A percentile compares a stretch with the other conserved stretches of the same genome.
Conservation (phyloP, 2,888 invertebrate genomes). For the Pammene aurita region DNA sequence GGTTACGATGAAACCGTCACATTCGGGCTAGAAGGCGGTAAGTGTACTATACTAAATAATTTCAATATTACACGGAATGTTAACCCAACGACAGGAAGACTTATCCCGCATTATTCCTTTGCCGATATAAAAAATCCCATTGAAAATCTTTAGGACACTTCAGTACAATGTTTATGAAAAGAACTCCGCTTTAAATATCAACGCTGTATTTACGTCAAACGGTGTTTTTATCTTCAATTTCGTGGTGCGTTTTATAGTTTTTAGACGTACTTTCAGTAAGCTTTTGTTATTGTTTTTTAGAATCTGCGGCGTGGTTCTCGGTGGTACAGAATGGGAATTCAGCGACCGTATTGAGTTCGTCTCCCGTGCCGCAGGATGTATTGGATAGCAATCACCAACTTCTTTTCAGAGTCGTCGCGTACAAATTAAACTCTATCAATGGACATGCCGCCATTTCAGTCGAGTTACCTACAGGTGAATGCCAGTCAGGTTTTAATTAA, state of each 20-base stretch:
- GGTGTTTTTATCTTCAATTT: slow-evolving; percentile 23
- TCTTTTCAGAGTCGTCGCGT: slow-evolving; percentile 52
- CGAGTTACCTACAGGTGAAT: slow-evolving; percentile 54
- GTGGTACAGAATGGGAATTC: slow-evolving; percentile 43
- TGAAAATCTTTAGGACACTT: slow-evolving; percentile 14
- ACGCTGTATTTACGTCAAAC: slow-evolving; percentile 7
- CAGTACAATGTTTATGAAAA: slow-evolving; percentile 21
- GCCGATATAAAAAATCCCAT: slow-evolving; percentile 1
- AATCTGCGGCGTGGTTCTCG: slow-evolving; percentile 46
- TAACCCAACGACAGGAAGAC: not conserved
- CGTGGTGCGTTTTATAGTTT: slow-evolving; percentile 23
- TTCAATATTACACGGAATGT: not conserved
- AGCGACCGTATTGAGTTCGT: slow-evolving; percentile 41
- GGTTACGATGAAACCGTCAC: slow-evolving; percentile 58
- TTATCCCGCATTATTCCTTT: slow-evolving; percentile 12
- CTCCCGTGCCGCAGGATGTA: slow-evolving; percentile 48
- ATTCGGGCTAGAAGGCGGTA: slow-evolving; percentile 60
- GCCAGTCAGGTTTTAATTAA: not conserved
- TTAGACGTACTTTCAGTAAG: not conserved
- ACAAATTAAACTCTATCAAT: slow-evolving; percentile 45
- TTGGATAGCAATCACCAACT: slow-evolving; percentile 51
- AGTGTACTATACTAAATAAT: too few species aligned
- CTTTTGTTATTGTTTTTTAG: slow-evolving; percentile 44
- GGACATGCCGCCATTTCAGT: slow-evolving; percentile 54
- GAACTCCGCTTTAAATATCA: slow-evolving; percentile 20